Conservation (phyloP, 1,140 invertebrate species). For the Wiebesia pumilae region DNA sequence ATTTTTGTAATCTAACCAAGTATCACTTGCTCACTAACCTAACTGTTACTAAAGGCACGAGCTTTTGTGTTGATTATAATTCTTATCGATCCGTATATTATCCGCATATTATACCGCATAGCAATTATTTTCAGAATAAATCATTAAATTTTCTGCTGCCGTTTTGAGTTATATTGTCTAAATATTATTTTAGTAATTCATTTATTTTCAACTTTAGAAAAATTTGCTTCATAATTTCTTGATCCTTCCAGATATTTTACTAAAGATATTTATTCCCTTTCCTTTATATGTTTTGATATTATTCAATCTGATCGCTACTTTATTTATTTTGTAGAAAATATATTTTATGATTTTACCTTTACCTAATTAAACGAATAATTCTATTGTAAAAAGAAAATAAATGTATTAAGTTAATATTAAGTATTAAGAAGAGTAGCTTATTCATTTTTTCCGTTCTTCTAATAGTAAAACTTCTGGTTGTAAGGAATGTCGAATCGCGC, state of each 20-base stretch:
- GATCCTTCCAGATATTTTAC: neutral
- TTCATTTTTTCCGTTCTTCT: neutral
- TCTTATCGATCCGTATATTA: no score
- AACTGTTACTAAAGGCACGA: no score
- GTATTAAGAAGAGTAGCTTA: no score
- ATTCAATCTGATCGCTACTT: no score
- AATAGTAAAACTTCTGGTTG: neutral
- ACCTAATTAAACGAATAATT: neutral
- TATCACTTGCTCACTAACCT: no score
- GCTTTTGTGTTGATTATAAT: no score
- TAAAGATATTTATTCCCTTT: no score
- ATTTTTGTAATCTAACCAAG: no score
- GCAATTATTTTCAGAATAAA: neutral
- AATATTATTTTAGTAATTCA: neutral
- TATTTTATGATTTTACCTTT: no score
- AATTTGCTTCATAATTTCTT: neutral
- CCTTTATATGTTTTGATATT: no score
- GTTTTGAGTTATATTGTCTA: neutral
- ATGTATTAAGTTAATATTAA: neutral
- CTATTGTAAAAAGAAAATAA: neutral
- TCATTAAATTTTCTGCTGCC: neutral
- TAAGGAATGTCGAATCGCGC: neutral
- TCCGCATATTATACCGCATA: no score
- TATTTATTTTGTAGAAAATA: no score
- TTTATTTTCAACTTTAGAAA: neutral